Percentiles rank a stretch among this genome's conserved stretches.
These are phyloP conservation scores for Heliconius charithonia DNA, from an alignment of 2,888 invertebrate species.

Conservation along the genomic window DNA sequence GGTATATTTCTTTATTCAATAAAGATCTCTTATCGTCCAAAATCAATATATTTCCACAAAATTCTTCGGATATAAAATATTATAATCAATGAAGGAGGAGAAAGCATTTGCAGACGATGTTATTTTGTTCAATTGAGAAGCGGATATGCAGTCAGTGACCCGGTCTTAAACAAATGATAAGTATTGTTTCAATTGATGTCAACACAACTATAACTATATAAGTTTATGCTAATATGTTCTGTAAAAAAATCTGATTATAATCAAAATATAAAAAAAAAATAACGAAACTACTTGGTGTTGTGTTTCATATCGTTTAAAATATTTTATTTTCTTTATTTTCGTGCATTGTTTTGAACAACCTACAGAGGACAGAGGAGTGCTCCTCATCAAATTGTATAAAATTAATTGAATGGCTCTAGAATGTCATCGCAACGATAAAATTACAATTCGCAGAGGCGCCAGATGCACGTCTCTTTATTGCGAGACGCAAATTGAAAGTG, in stretches of 20 bases:
- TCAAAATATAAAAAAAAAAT: not conserved
- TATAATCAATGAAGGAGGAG: slow-evolving; percentile 41
- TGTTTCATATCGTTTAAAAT: not conserved
- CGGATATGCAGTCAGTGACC: slow-evolving; percentile 56
- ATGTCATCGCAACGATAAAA: slow-evolving; percentile 74
- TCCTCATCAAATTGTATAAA: slow-evolving; percentile 60
- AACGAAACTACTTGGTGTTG: not conserved
- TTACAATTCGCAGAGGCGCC: slow-evolving; percentile 74
- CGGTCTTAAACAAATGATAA: slow-evolving; percentile 35
- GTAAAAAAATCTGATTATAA: not conserved
- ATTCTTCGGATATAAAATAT: slow-evolving; percentile 33
- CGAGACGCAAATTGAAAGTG: slow-evolving; percentile 75
- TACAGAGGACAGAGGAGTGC: slow-evolving; percentile 46
- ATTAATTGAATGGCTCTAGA: slow-evolving; percentile 73
- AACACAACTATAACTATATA: slow-evolving; percentile 27
- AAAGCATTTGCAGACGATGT: slow-evolving; percentile 44
- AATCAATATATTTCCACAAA: slow-evolving; percentile 43
- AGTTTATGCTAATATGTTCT: not conserved
- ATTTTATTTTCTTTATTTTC: not conserved
- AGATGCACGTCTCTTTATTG: slow-evolving; percentile 76
- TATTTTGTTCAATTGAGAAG: slow-evolving; percentile 72
- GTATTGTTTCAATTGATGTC: slow-evolving; percentile 34
- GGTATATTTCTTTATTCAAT: slow-evolving; percentile 16
- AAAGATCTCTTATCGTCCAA: not conserved
- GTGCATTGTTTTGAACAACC: slow-evolving; percentile 8